Conservation (phyloP, 2,797 vertebrate genomes). For the Scolopax rusticola region DNA sequence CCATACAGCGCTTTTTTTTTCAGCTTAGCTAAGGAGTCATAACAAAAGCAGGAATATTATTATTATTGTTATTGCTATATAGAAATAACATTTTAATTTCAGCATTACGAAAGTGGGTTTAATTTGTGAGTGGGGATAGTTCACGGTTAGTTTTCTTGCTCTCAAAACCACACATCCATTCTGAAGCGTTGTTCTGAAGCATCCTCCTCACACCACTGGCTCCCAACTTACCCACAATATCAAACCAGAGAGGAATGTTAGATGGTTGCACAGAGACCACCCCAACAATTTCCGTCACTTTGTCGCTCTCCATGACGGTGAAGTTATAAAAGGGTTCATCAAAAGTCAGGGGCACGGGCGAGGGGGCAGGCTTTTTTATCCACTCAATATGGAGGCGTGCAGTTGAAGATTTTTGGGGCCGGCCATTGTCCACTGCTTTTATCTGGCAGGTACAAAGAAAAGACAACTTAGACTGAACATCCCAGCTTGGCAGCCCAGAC, state of each 20-base stretch:
- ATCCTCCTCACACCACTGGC: neutral
- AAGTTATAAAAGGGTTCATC: constrained; percentile 96
- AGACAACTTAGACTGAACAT: constrained; percentile 19
- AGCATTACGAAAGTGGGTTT: constrained; percentile 35
- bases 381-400: constrained; percentile 96
- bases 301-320: constrained; percentile 94
- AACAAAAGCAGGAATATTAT: constrained; percentile 77
- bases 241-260: constrained; percentile 91
- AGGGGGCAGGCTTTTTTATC: constrained; percentile 87
- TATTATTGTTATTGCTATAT: constrained; percentile 64
- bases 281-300: constrained; percentile 93
- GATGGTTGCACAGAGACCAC: constrained; percentile 93
- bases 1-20: constrained; percentile 80
- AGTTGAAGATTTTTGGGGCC: constrained; percentile 93
- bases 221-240: constrained; percentile 90
- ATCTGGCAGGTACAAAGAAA: constrained; percentile 82
- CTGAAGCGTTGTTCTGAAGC: neutral
- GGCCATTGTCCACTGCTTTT: constrained; percentile 95
- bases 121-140: neutral
- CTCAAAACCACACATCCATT: constrained; percentile 1
- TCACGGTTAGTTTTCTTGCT: constrained; percentile 16
- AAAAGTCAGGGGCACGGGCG: constrained; percentile 82
- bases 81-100: constrained; percentile 62
- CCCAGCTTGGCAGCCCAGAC: neutral
- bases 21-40: constrained; percentile 80